Base-by-base conservation (phyloP, 2,113 vertebrate genomes). In the Alethe diademata region DNA sequence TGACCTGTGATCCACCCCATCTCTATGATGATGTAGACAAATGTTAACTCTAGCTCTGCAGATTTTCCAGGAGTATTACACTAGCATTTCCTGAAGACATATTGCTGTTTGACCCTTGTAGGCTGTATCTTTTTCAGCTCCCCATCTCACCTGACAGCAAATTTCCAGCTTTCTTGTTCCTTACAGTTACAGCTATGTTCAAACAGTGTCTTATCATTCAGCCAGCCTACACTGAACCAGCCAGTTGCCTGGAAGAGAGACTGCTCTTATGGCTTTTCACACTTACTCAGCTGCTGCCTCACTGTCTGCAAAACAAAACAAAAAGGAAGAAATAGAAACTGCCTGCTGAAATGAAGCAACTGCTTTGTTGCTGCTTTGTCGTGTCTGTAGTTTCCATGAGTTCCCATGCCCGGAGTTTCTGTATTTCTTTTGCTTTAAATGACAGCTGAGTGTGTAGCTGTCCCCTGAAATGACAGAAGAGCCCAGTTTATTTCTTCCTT, bases 181-280 rank as follows among this genome's bases (percentile, higher is more conserved):
- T 88, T 78, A 6, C 18, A 80, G 78, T 86, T 88, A 86, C 92
- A 88, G 35, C 91, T 42, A 31, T 57, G 85, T 94, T 88, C 92
- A 92, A 91, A 75, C 70, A 60, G 54, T 66, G 50, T 66, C 71
- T 96, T 76, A 73, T 43, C 87, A 67, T 83, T 93, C 89, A 58
- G 83, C 82, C 92, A 95, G n/a, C 85, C 75, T 31, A 88, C 81
- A 66, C 43, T 62, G 85, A 76, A 51, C 40, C 74, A 94, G 78
- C 28, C 58, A 78, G 75, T 12, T 85, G 67, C 88, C 90, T 93
- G 83, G 20, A 35, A 93, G 65, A 94, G 45, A 85, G 69, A 50
- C 73, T 88, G 85, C 56, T 93, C 64, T 78, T 74, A 25, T 14
- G 43, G 24, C 48, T 88, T 66, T 47, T 64, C 53, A 11, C 38